A percentile compares a stretch with the other conserved stretches of the same genome.
Conservation (phyloP, 2,797 vertebrate genomes). For the Labroides dimidiatus region DNA sequence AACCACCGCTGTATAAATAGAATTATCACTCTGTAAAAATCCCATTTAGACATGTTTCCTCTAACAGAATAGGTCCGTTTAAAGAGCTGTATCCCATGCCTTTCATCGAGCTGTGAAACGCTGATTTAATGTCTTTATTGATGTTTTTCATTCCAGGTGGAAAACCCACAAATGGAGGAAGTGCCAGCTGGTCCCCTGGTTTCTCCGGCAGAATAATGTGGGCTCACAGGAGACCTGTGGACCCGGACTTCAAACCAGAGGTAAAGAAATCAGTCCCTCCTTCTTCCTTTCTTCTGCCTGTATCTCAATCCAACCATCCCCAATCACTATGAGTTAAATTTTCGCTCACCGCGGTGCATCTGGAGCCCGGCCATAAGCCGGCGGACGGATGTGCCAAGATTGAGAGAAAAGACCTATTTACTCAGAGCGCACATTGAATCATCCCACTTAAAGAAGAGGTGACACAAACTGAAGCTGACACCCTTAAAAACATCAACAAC, state of each 20-base stretch:
- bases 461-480: slow-evolving; percentile 33
- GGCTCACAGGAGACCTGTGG: slow-evolving; percentile 95
- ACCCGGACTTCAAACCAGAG: slow-evolving; percentile 94
- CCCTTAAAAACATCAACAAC: slow-evolving; percentile 25
- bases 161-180: slow-evolving; percentile 98
- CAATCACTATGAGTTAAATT: slow-evolving; percentile 41
- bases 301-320: slow-evolving; percentile 13
- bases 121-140: not conserved
- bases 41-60: no score
- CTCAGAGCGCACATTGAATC: slow-evolving; percentile 38
- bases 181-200: slow-evolving; percentile 96
- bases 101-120: not conserved
- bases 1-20: no score
- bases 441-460: slow-evolving; percentile 6
- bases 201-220: slow-evolving; percentile 87
- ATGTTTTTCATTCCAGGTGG: slow-evolving; percentile 85
- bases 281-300: not conserved
- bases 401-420: slow-evolving; percentile 53
- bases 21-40: not conserved
- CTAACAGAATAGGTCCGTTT: not conserved
- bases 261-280: slow-evolving; percentile 69
- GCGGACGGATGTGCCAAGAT: slow-evolving; percentile 50
- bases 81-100: not conserved
- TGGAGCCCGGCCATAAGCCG: slow-evolving; percentile 43
- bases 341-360: slow-evolving; percentile 37